A percentile compares a stretch with the other conserved stretches of the same genome.
Conservation (phyloP, 2,888 invertebrate genomes). For the Adelphocoris suturalis region DNA sequence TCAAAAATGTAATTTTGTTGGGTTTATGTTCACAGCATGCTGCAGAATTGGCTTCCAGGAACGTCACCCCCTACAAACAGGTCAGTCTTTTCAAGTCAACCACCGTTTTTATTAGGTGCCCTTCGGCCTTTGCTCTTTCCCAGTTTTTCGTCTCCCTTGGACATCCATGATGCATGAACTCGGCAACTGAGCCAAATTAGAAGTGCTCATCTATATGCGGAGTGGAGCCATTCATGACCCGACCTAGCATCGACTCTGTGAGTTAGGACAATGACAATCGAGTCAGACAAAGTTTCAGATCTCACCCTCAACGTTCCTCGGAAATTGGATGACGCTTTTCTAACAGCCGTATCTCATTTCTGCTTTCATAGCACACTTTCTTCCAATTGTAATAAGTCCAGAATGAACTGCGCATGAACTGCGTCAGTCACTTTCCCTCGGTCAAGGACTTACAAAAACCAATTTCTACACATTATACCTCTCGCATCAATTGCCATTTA, state of each 20-base stretch:
- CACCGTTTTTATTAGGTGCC: neutral
- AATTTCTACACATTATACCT: too few species aligned
- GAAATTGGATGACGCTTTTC: neutral
- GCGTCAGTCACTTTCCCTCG: too few species aligned
- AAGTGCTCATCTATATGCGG: conserved; percentile 47
- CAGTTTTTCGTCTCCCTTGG: neutral
- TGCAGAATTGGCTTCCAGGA: conserved; percentile 79
- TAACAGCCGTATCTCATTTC: too few species aligned
- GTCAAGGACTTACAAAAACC: too few species aligned
- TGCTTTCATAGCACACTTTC: too few species aligned
- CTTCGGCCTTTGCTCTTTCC: neutral
- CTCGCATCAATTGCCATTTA: too few species aligned
- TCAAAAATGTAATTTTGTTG: too few species aligned
- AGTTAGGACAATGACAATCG: neutral
- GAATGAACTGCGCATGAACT: too few species aligned
- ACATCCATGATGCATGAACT: conserved; percentile 59
- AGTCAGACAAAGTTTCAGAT: neutral
- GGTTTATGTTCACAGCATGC: conserved; percentile 79
- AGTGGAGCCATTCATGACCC: neutral
- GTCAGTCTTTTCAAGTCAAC: conserved; percentile 77
- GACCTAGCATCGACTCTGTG: neutral
- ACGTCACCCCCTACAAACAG: conserved; percentile 79
- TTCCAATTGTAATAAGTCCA: too few species aligned
- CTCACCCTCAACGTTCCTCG: neutral
- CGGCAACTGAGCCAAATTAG: conserved; percentile 46